Evolutionary conservation across 2,888 invertebrate species (phyloP), one percentile per base, ranked within the genome.

Genomic region (Thalpophila matura): DNA sequence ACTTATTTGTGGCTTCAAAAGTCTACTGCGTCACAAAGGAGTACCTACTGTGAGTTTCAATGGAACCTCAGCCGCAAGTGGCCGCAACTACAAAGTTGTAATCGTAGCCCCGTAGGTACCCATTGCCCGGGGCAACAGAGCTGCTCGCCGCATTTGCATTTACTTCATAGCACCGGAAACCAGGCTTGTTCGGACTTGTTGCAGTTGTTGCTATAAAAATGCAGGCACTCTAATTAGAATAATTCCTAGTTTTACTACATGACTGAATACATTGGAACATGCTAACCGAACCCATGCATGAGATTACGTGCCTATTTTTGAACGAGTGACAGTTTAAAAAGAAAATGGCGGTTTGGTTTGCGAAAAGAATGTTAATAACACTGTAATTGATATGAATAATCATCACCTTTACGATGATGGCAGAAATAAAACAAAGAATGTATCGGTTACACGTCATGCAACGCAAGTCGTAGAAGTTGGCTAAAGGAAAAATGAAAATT

Each of bases 131-230:
- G 77, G 70, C 69, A 35, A 55, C 62, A 20, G 14, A 49, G 77
- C 65, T 62, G 59, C 68, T 27, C 27, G 27, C 45, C 37, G 14
- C 77, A 77, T 76, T 77, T 73, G 77, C 76, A 74, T 77, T 64
- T 59, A 47, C 77, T 58, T 24, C 67, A 49, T 49, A 54, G 35
- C 74, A 66, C 58, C 75, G 77, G 77, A 78, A 78, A 78, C 68
- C 57, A 37, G 49, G 53, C 72, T 55, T 16, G 78, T 63, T 74
- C 50, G n/a, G 20, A 59, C 51, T 55, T 57, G 56, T 61, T 56
- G 51, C 63, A 59, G 47, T 55, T 57, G 56, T 61, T 56, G 51
- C 63, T 53, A 68, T 62, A 77, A 77, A 77, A 77, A 74, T 46
- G 43, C 51, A 62, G 38, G 31, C 54, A 66, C 46, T 42, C 59